A percentile compares a stretch with the other conserved stretches of the same genome.
phyloP scores from a whole-genome alignment of 2,113 vertebrate genomes.

The Anhinga anhinga region DNA sequence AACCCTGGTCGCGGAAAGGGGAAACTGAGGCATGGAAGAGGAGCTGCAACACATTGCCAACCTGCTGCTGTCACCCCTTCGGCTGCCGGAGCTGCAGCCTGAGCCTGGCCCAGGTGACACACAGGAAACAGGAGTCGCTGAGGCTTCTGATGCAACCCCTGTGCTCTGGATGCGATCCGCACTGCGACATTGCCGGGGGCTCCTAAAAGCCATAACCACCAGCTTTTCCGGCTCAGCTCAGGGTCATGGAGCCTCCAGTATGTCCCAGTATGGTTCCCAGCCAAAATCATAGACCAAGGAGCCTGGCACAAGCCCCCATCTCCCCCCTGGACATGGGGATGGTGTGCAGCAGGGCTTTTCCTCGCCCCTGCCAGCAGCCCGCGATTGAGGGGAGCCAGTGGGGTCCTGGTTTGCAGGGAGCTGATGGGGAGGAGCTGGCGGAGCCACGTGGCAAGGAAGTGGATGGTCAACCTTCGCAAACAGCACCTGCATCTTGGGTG shows the following conservation, averaged over 20 bases:
- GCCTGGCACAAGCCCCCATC: neutral
- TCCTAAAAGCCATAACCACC: neutral
- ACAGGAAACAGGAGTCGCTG: rapidly evolving
- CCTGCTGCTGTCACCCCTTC: neutral
- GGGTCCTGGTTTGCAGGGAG: neutral
- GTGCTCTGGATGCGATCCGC: neutral
- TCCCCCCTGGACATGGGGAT: neutral
- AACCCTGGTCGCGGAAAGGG: neutral
- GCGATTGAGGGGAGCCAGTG: rapidly evolving
- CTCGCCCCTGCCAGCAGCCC: neutral
- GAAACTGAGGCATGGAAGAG: neutral
- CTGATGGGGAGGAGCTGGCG: neutral
- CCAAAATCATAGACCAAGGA: neutral
- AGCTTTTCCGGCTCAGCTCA: neutral
- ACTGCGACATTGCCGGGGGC: rapidly evolving
- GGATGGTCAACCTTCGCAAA: neutral
- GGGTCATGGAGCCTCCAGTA: neutral
- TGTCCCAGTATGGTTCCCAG: neutral
- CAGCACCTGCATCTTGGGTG: rapidly evolving
- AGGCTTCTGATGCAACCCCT: neutral
- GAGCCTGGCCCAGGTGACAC: neutral
- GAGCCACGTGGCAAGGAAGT: neutral
- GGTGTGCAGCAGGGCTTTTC: neutral
- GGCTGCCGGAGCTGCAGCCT: neutral
- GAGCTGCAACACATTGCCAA: neutral